Conservation (phyloP, 2,113 vertebrate species). For the Tympanuchus pallidicinctus region DNA sequence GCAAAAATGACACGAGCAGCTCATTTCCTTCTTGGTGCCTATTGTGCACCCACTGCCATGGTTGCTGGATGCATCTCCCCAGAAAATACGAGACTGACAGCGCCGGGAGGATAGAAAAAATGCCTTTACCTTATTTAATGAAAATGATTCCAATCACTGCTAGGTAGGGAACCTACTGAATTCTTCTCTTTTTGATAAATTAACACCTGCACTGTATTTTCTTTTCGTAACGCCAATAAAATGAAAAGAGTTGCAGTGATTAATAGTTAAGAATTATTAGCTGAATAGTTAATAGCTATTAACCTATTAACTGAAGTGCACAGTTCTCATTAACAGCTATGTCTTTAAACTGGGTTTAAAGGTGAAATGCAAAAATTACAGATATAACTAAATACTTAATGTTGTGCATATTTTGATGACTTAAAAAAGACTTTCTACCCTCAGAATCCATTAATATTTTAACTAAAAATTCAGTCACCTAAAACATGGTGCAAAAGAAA, state of each 20-base stretch:
- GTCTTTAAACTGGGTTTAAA: constrained; percentile 84
- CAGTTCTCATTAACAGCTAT: constrained; percentile 83
- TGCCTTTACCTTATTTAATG: constrained; percentile 58
- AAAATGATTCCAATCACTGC: constrained; percentile 45
- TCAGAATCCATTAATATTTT: constrained; percentile 87
- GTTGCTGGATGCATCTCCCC: not conserved
- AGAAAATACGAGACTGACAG: not conserved
- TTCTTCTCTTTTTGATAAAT: constrained; percentile 74
- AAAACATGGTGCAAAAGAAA: constrained; percentile 84
- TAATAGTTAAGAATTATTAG: constrained; percentile 88
- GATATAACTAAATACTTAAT: constrained; percentile 86
- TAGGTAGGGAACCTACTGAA: constrained; percentile 44
- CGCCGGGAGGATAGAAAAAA: not conserved
- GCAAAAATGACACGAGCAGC: constrained; percentile 32
- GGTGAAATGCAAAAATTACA: constrained; percentile 86
- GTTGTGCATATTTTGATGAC: constrained; percentile 84
- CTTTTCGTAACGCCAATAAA: constrained; percentile 79
- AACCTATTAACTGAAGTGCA: constrained; percentile 87
- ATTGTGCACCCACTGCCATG: not conserved
- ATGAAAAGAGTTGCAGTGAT: constrained; percentile 79
- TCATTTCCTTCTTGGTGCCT: constrained; percentile 25
- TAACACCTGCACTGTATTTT: constrained; percentile 78
- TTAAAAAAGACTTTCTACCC: constrained; percentile 83
- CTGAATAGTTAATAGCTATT: constrained; percentile 86
- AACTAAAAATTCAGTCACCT: constrained; percentile 87